Evolutionary conservation across 92 coral and sea anemone species (phyloP), one percentile per base, ranked within the genome.

Genomic region (Palythoa caribaeorum): DNA sequence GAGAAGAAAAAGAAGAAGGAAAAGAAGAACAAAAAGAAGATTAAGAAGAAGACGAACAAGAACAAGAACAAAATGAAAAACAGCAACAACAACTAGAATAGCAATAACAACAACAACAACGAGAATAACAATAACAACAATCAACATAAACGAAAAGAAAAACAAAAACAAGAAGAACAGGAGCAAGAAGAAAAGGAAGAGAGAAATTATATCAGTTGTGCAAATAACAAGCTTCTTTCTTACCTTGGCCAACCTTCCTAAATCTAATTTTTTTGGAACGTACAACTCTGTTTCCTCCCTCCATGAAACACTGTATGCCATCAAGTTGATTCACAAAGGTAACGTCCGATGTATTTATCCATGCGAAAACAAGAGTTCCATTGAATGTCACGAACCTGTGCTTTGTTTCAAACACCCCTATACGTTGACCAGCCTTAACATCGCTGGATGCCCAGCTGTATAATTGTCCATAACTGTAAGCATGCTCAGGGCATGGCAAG

Each of bases 361-460:
- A 74, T 13, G 78, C 7, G 38, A 74, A 74, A 11, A 74, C 54
- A 9, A 74, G 78, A 2, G 78, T 74, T 16, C 78, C 78, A 74
- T 74, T 74, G 20, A 7, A 8, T 3, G 78, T 74, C 1, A n/a
- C 36, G 16, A 74, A 74, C 28, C 78, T 74, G 16, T 74, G 11
- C 13, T 39, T 8, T 16, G 59, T 74, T 6, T 74, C 78, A 1
- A 36, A 17, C 78, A 47, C 16, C 1, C 44, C 20, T 50, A 76
- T 20, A 3, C 80, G 35, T 16, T 3, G 80, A 13, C 38, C 1
- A 9, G 17, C 5, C 6, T 65, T 5, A 1, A 0, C 11, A 1
- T 77, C 80, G 9, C 20, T 50, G 2, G 80, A 9, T 10, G 62
- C 80, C 80, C 80, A 77, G 65, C 80, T 77, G 80, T 77, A 77